Percentiles rank a stretch among this genome's conserved stretches.
Evolutionary conservation across 1,140 invertebrate species (phyloP).

Genomic region (Drosophila guanche): DNA sequence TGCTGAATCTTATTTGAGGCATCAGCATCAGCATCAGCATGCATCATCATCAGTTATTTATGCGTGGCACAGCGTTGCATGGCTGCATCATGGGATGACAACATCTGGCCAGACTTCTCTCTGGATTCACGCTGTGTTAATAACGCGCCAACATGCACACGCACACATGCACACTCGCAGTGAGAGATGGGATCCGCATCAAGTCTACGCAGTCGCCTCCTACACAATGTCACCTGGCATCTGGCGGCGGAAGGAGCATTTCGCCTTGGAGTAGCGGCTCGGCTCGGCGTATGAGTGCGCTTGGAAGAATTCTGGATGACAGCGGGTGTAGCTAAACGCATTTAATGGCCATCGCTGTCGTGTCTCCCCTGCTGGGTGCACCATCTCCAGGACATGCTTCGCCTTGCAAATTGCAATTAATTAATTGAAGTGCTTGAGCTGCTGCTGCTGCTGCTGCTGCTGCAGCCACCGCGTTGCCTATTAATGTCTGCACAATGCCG

Average conservation of each 20-base stretch:
- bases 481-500: constrained; percentile 52
- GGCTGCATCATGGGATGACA: constrained; percentile 53
- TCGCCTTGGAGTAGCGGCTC: too few species aligned
- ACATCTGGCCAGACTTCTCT: constrained; percentile 43
- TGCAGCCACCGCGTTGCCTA: constrained; percentile 33
- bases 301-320: constrained; percentile 11
- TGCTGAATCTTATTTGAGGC: constrained; percentile 63
- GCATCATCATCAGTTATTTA: constrained; percentile 75
- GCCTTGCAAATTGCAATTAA: constrained; percentile 79
- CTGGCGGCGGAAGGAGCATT: neutral
- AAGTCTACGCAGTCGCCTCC: constrained; percentile 62
- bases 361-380: constrained; percentile 41
- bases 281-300: too few species aligned
- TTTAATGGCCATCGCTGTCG: constrained; percentile 45
- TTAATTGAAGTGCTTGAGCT: constrained; percentile 77
- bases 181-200: constrained; percentile 27
- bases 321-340: constrained; percentile 50
- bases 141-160: constrained; percentile 57
- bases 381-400: constrained; percentile 59
- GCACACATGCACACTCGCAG: neutral
- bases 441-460: constrained; percentile 22
- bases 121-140: constrained; percentile 64
- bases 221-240: constrained; percentile 47
- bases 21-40: constrained; percentile 57
- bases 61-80: constrained; percentile 53